Evolutionary conservation across 2,888 invertebrate species (phyloP).

Genomic region (Xestia c-nigrum): DNA sequence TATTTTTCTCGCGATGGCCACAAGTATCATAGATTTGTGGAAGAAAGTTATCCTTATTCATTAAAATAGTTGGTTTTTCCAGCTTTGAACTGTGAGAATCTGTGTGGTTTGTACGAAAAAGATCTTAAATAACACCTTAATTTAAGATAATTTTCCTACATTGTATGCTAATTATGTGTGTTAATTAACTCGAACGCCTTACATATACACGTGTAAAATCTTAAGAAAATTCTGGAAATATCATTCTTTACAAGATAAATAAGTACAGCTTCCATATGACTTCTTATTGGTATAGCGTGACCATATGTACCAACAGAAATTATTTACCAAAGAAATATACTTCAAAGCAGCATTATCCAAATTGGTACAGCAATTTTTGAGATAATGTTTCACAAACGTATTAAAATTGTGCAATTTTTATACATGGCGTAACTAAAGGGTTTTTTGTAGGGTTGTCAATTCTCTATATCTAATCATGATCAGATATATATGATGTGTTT

Average conservation of each 20-base stretch:
- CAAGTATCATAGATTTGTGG: not conserved
- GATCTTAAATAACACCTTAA: too few species aligned
- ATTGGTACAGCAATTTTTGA: constrained; percentile 62
- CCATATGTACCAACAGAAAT: constrained; percentile 46
- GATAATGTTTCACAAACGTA: constrained; percentile 31
- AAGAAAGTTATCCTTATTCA: not conserved
- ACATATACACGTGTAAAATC: not conserved
- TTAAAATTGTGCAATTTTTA: constrained; percentile 35
- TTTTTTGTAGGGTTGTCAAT: constrained; percentile 15
- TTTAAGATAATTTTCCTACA: not conserved
- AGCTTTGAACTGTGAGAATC: not conserved
- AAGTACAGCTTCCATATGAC: constrained; percentile 20
- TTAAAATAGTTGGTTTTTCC: not conserved
- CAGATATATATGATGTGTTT: constrained; percentile 28
- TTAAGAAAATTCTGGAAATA: not conserved
- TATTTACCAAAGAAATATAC: constrained; percentile 47
- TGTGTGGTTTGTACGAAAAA: too few species aligned
- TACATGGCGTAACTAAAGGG: constrained; percentile 54
- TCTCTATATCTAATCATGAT: constrained; percentile 5
- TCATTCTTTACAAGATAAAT: not conserved
- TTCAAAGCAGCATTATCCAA: constrained; percentile 54
- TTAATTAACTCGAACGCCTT: not conserved
- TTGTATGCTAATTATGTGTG: constrained; percentile 4
- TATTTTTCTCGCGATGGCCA: constrained; percentile 9
- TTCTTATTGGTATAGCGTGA: constrained; percentile 60